These are phyloP conservation scores for Lonchura striata DNA, from an alignment of 2,113 vertebrate genomes.

Conservation along the genomic window DNA sequence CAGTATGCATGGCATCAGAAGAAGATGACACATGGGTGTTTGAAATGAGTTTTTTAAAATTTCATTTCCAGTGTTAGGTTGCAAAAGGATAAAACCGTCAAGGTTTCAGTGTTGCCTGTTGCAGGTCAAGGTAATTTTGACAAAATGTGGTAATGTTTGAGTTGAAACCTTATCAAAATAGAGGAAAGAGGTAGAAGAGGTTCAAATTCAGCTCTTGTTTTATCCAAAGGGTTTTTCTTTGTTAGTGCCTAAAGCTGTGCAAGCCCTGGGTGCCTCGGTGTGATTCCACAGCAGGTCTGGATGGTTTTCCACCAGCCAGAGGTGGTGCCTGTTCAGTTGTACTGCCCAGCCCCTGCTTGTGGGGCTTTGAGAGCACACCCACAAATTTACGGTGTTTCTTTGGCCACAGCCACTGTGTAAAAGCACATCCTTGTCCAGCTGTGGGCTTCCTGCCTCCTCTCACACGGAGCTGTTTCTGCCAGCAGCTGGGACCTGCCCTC, in stretches of 20 bases:
- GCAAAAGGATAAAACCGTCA: background rate
- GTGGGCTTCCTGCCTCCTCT: background rate
- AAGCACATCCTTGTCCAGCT: background rate
- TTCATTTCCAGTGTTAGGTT: background rate
- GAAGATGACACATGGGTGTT: background rate
- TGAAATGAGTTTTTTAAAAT: background rate
- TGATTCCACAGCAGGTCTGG: background rate
- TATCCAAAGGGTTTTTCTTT: background rate
- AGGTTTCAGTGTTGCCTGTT: background rate
- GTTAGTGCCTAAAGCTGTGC: background rate
- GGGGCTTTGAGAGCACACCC: background rate
- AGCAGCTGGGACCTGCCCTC: background rate
- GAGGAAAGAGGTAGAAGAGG: background rate
- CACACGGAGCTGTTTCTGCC: background rate
- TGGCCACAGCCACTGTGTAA: background rate
- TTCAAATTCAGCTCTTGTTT: background rate
- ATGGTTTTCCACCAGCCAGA: background rate
- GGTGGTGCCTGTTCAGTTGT: background rate
- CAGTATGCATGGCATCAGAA: background rate
- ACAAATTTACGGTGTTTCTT: background rate
- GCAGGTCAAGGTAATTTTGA: background rate
- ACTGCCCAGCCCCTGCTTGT: rapidly evolving
- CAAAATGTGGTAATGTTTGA: background rate
- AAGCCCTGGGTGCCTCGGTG: rapidly evolving
- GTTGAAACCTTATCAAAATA: background rate